Evolutionary conservation across 2,888 invertebrate genomes (phyloP).

Genomic region (Shargacucullia verbasci): DNA sequence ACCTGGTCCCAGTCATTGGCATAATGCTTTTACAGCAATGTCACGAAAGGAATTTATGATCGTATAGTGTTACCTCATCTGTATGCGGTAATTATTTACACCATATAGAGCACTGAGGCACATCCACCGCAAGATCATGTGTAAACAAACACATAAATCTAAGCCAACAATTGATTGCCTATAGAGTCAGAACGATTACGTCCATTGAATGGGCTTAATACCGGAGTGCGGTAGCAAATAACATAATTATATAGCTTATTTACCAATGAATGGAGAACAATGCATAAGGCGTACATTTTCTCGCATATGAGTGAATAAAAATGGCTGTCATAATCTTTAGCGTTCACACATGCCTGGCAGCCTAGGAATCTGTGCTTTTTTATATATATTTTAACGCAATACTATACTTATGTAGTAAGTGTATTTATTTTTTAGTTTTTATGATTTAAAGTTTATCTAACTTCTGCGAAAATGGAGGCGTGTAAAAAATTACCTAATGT

Average conservation of each 20-base stretch:
- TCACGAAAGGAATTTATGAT: slow-evolving; percentile 16
- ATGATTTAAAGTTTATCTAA: slow-evolving; percentile 1
- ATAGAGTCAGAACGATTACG: slow-evolving; percentile 28
- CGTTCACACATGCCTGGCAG: neutral
- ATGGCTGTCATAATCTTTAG: neutral
- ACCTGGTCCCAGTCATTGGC: slow-evolving; percentile 7
- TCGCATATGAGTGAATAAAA: neutral
- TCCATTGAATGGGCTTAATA: slow-evolving; percentile 13
- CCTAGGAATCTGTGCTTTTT: neutral
- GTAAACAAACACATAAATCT: slow-evolving; percentile 32
- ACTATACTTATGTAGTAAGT: neutral
- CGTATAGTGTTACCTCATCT: slow-evolving; percentile 30
- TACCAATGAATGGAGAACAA: slow-evolving; percentile 12
- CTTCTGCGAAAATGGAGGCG: slow-evolving; percentile 11
- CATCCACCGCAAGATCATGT: slow-evolving; percentile 24
- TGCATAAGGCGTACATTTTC: neutral
- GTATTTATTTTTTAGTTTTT: neutral
- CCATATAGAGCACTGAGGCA: slow-evolving; percentile 5
- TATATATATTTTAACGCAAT: neutral
- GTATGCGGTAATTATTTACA: slow-evolving; percentile 42
- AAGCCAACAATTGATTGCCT: slow-evolving; percentile 34
- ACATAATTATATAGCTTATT: slow-evolving; percentile 18
- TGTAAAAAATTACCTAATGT: slow-evolving; percentile 39
- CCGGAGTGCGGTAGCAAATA: slow-evolving; percentile 19
- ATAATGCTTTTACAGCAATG: slow-evolving; percentile 6